Base-by-base conservation (phyloP, 2,113 vertebrate genomes). In the Prunella himalayana region DNA sequence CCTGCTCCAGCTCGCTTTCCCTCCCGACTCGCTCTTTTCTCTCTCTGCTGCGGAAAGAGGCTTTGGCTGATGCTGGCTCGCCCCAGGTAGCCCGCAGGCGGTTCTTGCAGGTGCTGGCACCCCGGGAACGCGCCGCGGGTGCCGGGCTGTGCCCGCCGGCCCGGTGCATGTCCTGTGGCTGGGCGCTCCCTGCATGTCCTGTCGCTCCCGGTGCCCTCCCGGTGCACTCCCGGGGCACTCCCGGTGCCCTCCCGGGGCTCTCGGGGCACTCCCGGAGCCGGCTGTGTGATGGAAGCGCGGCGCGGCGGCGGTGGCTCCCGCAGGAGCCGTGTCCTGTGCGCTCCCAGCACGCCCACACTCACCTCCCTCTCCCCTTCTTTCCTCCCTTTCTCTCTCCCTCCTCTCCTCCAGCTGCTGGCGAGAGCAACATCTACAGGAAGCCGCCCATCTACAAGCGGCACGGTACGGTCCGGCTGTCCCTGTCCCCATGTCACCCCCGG, bases 341-440 rank as follows among this genome's bases (percentile, higher is more conserved):
- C 66, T 64, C 90, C 69, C 68, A 63, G 82, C 51, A 61, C 50
- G 1, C 50, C 90, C 88, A 4, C 15, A 63, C 90, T 98, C 91
- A 97, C 70, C 93, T 94, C 92, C 84, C 87, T 63, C 71, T 71
- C 45, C 85, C 77, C 64, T 35, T 91, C 73, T 78, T 80, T n/a
- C 80, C 50, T 51, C 50, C 79, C 41, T 90, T 94, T 61, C 93
- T 86, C 91, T 96, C 98, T 95, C 98, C 94, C 97, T 96, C 98
- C 95, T 98, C 90, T 37, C 97, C 80, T 50, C 95, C 98, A 99
- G 98, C 99, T 97, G 98, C 99, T 75, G 99, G 98, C 86, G 99
- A 99, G 90, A 99, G 99, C 95, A 99, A 99, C 98, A 99, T 99
- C 99, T 99, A 99, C 98, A 98, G 99, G 98, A 99, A 99, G 93